Evolutionary conservation across 2,888 invertebrate genomes (phyloP), one percentile per base, ranked within the genome.

Genomic region (Trissolcus brochymenae): DNA sequence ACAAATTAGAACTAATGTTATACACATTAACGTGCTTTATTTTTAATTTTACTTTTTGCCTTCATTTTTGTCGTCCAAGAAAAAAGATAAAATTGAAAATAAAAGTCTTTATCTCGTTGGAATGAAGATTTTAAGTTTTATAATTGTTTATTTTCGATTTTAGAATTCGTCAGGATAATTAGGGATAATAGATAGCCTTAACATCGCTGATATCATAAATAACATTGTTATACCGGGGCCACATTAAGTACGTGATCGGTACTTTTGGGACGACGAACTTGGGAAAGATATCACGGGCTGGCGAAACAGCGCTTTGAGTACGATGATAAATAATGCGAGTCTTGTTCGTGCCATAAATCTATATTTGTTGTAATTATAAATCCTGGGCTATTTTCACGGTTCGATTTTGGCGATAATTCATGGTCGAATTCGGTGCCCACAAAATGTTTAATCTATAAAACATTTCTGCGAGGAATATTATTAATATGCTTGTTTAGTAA

Each of bases 211-310:
- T 13, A 16, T 19, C 13, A 49, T 56, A 65, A 56, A 65, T 65
- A 56, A 65, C 40, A 50, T 59, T 57, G 57, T 35, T 35, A 35
- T 35, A 35, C 35, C 14, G 19, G 49, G 53, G 35, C 56, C 51
- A 17, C 40, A 59, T 53, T 59, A 53, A 67, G 51, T 59, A 67
- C 51, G 59, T 59, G 59, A 67, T 67, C 57, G 13, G 51, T 21
- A 59, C 11, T 59, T 51, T 43, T 35, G 35, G 35, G 35, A 35
- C 35, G 35, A 35, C 13, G 16, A 43, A 53, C 50, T 35, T 46
- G 13, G 21, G 17, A 35, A 64, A 66, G 56, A 50, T 56, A 66
- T 66, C 56, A 19, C 29, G 29, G 13, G 35, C 54, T 41, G 53
- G 11, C 43, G 43, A 40, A 64, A 64, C 43, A 35, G 55, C 17